phyloP scores from a whole-genome alignment of 1,140 invertebrate genomes.

The Rhopalosiphum maidis region DNA sequence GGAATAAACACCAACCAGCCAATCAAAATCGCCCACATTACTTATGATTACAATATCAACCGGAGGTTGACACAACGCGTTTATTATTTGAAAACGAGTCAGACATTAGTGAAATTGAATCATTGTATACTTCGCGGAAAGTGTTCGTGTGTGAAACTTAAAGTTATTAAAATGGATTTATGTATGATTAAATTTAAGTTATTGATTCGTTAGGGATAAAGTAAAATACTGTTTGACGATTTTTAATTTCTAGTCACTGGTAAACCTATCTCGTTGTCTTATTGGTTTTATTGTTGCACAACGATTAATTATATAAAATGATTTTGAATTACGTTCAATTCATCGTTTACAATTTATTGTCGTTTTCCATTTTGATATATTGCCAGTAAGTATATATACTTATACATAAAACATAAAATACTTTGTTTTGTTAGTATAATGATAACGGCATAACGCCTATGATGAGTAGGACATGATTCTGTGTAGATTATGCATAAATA shows the following conservation, averaged over 20 bases:
- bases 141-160: neutral
- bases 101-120: neutral
- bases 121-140: neutral
- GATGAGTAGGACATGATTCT: neutral
- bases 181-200: neutral
- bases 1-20: neutral
- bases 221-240: neutral
- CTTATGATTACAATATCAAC: conserved; percentile 23
- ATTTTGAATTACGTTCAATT: neutral
- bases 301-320: neutral
- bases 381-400: conserved; percentile 15
- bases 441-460: neutral
- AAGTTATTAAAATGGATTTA: neutral
- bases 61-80: conserved; percentile 12
- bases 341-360: neutral
- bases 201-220: neutral
- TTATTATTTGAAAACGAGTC: neutral
- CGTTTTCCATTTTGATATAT: neutral
- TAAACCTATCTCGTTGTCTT: neutral
- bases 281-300: neutral
- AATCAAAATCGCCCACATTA: conserved; percentile 48
- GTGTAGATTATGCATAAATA: neutral
- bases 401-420: neutral
- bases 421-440: neutral
- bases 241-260: neutral